A percentile compares a stretch with the other conserved stretches of the same genome.
Evolutionary conservation across 2,888 invertebrate genomes (phyloP).

Genomic region (Eilema depressum): DNA sequence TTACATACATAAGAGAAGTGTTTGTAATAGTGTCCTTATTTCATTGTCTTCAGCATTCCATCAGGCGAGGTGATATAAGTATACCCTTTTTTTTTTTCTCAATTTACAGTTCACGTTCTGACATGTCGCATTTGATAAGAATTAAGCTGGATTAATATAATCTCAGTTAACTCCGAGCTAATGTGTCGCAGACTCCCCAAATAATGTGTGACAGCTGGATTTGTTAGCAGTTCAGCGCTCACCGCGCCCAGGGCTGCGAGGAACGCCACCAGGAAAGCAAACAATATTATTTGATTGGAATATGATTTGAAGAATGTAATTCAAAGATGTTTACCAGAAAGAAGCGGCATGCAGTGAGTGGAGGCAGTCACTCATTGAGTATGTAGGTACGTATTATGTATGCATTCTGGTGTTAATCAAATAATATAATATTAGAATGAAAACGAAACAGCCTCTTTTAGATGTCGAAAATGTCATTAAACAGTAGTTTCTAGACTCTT

Average conservation of each 20-base stretch:
- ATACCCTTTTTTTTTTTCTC: not conserved
- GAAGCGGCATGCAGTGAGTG: not conserved
- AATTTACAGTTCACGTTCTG: not conserved
- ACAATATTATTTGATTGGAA: too few species aligned
- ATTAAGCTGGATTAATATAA: conserved; percentile 25
- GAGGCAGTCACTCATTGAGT: not conserved
- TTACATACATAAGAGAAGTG: not conserved
- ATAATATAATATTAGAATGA: not conserved
- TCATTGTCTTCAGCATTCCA: too few species aligned
- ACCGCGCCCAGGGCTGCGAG: not conserved
- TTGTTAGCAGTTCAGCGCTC: conserved; percentile 7
- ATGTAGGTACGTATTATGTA: not conserved
- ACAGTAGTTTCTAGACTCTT: not conserved
- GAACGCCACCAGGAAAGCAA: not conserved
- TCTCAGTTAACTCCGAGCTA: conserved; percentile 26
- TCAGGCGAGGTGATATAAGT: not conserved
- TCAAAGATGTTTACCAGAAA: not conserved
- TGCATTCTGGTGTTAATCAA: too few species aligned
- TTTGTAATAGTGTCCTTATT: too few species aligned
- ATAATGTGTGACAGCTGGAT: conserved; percentile 11
- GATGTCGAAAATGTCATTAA: not conserved
- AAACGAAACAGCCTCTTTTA: not conserved
- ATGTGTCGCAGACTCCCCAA: conserved; percentile 12
- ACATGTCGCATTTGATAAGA: conserved; percentile 21
- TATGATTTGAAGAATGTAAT: not conserved